Conservation (phyloP, 2,797 vertebrate species). For the Macroramphosus scolopax region DNA sequence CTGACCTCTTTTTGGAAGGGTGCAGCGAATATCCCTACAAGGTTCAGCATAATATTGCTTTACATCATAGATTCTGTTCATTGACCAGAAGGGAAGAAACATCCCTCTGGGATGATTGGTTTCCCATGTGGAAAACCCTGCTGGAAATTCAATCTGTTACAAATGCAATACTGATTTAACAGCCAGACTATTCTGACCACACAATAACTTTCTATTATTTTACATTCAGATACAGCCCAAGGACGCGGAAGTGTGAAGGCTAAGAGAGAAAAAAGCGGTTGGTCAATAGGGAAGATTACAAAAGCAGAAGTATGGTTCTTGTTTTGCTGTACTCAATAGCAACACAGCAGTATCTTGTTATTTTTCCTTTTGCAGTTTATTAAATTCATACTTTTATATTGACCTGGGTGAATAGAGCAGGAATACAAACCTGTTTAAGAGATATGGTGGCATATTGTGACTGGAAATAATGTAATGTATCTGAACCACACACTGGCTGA, state of each 20-base stretch:
- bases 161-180: too few species aligned
- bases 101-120: conserved; percentile 9
- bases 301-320: conserved; percentile 67
- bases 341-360: conserved; percentile 1
- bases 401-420: background rate
- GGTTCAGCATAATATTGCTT: conserved; percentile 9
- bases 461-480: conserved; percentile 8
- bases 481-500: background rate
- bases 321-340: conserved; percentile 36
- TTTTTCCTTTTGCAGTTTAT: conserved; percentile 6
- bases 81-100: conserved; percentile 24
- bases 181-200: conserved; percentile 7
- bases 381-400: conserved; percentile 3
- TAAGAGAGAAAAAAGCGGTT: conserved; percentile 11
- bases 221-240: conserved; percentile 29
- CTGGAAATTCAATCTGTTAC: conserved; percentile 25
- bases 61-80: conserved; percentile 25
- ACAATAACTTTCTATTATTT: conserved; percentile 13
- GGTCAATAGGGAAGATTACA: conserved; percentile 53
- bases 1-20: conserved; percentile 16
- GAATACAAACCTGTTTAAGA: background rate
- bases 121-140: conserved; percentile 33
- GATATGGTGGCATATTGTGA: background rate
- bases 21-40: conserved; percentile 9
- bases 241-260: conserved; percentile 58